Percentiles rank a stretch among this genome's conserved stretches.
These are phyloP conservation scores for Ctenoplectra terminalis DNA, from an alignment of 1,140 invertebrate genomes.

Conservation along the genomic window DNA sequence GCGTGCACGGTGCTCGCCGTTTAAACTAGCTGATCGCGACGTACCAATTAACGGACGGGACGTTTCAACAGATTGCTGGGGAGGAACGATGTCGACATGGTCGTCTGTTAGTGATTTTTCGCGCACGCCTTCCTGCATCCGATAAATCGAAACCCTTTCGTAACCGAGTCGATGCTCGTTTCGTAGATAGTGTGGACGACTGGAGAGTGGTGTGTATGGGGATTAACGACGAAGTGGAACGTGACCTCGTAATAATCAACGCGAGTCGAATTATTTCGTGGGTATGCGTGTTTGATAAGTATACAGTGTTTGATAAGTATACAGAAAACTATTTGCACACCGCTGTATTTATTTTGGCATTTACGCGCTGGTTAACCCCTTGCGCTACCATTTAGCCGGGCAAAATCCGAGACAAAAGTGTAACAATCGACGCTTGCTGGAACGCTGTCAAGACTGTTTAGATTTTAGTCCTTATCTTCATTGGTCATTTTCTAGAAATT, in stretches of 20 bases:
- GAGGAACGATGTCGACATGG: background rate
- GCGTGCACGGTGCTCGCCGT: background rate
- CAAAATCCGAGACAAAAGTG: too few species aligned
- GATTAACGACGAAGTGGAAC: conserved; percentile 50
- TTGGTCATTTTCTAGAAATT: too few species aligned
- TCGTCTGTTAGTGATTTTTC: conserved; percentile 36
- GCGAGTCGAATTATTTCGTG: too few species aligned
- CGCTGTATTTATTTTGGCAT: too few species aligned
- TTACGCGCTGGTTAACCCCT: too few species aligned
- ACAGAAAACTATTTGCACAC: too few species aligned
- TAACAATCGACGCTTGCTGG: too few species aligned
- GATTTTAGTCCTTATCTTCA: too few species aligned
- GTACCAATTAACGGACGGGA: conserved; percentile 52
- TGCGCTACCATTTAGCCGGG: too few species aligned
- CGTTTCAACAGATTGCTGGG: conserved; percentile 42
- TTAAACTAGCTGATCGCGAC: conserved; percentile 19
- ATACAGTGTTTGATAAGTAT: too few species aligned
- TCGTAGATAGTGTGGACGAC: conserved; percentile 5
- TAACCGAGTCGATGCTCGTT: conserved; percentile 3
- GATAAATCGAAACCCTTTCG: conserved; percentile 51
- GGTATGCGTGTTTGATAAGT: too few species aligned
- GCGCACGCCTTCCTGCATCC: background rate
- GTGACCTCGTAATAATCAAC: conserved; percentile 29
- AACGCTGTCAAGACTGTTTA: too few species aligned
- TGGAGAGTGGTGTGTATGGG: background rate